These are phyloP conservation scores for Ornithorhynchus anatinus DNA, from an alignment of 2,113 vertebrate species.

Conservation along the genomic window DNA sequence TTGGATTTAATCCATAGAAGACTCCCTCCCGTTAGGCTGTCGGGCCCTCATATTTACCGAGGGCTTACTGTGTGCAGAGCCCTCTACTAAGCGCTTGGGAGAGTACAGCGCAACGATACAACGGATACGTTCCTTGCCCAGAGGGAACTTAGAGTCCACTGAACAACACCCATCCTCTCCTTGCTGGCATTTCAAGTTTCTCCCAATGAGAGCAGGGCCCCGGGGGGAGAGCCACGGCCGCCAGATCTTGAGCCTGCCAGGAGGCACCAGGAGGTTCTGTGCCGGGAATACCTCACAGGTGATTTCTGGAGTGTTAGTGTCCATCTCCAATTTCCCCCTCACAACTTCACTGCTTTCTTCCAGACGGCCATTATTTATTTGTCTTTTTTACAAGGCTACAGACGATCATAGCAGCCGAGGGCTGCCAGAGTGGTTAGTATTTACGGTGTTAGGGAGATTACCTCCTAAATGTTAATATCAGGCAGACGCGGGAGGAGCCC, in stretches of 20 bases:
- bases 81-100: too few species aligned
- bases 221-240: not conserved
- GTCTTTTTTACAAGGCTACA: slow-evolving; percentile 49
- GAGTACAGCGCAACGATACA: too few species aligned
- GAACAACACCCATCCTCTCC: too few species aligned
- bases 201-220: too few species aligned
- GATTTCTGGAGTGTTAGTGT: not conserved
- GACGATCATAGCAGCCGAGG: slow-evolving; percentile 53
- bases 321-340: slow-evolving; percentile 13
- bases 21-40: too few species aligned
- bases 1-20: too few species aligned
- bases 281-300: rapidly evolving
- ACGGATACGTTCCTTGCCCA: too few species aligned
- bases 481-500: not conserved
- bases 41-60: too few species aligned
- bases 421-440: slow-evolving; percentile 56
- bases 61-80: too few species aligned
- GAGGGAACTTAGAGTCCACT: too few species aligned
- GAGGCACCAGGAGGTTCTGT: not conserved
- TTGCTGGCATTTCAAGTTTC: too few species aligned
- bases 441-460: slow-evolving; percentile 56
- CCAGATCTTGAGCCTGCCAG: not conserved
- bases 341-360: slow-evolving; percentile 18
- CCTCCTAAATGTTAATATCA: slow-evolving; percentile 50
- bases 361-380: slow-evolving; percentile 52